Conservation (phyloP, 2,888 invertebrate species). For the Caenorhabditis plicata region DNA sequence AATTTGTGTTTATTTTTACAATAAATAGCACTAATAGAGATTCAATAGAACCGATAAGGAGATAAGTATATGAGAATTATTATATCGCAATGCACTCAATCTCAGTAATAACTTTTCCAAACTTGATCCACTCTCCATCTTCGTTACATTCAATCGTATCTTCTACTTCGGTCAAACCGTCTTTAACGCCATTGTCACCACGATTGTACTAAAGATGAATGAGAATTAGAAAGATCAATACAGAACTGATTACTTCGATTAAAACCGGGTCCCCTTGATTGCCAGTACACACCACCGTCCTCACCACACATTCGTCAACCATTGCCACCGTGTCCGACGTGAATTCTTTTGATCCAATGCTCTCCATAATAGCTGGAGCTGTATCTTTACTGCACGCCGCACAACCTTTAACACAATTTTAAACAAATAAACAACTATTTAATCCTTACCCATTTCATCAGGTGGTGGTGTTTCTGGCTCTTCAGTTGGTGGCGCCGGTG, state of each 20-base stretch:
- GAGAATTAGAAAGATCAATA: background rate
- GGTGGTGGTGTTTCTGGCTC: conserved; percentile 3
- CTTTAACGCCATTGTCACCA: conserved; percentile 9
- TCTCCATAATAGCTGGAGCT: conserved; percentile 2
- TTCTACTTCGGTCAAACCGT: conserved; percentile 3
- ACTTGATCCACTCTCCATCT: conserved; percentile 18
- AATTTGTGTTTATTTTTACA: background rate
- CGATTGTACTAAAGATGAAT: conserved; percentile 25
- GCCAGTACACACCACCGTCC: conserved; percentile 23
- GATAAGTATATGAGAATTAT: background rate
- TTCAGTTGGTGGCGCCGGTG: conserved; percentile 1
- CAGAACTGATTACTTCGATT: conserved; percentile 9
- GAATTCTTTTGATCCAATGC: conserved; percentile 20
- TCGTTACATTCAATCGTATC: conserved; percentile 9
- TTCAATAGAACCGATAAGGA: background rate
- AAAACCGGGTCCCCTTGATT: conserved; percentile 5
- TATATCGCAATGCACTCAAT: too few species aligned
- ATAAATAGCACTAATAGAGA: background rate
- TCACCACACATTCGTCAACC: conserved; percentile 13
- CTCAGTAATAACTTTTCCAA: conserved; percentile 17
- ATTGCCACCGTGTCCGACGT: conserved; percentile 22
- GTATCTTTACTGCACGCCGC: conserved; percentile 2
- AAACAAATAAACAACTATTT: background rate
- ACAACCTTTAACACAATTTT: conserved; percentile 7
- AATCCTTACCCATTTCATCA: conserved; percentile 1